Evolutionary conservation across 2,888 invertebrate genomes (phyloP).

Genomic region (Amiota minor): DNA sequence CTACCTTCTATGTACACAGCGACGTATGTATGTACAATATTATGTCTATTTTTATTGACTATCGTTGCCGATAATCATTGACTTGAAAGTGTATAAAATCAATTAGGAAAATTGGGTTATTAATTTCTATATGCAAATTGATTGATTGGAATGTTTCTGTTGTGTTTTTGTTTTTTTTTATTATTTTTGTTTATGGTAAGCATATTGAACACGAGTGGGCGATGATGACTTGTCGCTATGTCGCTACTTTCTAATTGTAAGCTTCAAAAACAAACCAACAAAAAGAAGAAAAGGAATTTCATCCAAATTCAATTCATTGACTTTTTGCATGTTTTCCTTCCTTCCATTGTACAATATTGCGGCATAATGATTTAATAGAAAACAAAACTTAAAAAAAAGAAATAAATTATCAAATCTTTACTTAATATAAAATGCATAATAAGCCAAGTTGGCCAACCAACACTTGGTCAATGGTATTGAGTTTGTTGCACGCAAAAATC

Average conservation of each 20-base stretch:
- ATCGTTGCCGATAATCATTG: not conserved
- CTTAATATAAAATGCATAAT: slow-evolving; percentile 8
- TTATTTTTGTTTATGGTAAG: too few relatives aligned
- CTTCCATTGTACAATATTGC: not conserved
- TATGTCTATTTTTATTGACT: too few relatives aligned
- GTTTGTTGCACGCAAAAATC: slow-evolving; percentile 12
- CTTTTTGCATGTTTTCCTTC: not conserved
- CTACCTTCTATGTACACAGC: too few relatives aligned
- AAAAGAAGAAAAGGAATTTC: not conserved
- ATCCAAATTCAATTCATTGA: not conserved
- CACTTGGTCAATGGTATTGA: not conserved
- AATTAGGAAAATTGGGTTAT: slow-evolving; percentile 34
- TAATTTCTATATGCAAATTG: slow-evolving; percentile 38
- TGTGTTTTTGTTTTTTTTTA: too few relatives aligned
- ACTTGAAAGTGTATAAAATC: slow-evolving; percentile 24
- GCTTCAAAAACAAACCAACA: not conserved
- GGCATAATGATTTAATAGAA: not conserved
- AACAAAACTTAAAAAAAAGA: not conserved
- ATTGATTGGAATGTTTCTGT: slow-evolving; percentile 25
- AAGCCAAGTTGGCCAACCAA: not conserved
- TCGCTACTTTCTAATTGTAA: slow-evolving; percentile 14
- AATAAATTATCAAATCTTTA: slow-evolving; percentile 17
- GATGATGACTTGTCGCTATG: not conserved
- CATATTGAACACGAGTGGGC: slow-evolving; percentile 13
- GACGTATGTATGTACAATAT: too few relatives aligned